Percentiles rank a stretch among this genome's conserved stretches.
phyloP scores from a whole-genome alignment of 2,113 vertebrate species.

The Cebidichthys violaceus region DNA sequence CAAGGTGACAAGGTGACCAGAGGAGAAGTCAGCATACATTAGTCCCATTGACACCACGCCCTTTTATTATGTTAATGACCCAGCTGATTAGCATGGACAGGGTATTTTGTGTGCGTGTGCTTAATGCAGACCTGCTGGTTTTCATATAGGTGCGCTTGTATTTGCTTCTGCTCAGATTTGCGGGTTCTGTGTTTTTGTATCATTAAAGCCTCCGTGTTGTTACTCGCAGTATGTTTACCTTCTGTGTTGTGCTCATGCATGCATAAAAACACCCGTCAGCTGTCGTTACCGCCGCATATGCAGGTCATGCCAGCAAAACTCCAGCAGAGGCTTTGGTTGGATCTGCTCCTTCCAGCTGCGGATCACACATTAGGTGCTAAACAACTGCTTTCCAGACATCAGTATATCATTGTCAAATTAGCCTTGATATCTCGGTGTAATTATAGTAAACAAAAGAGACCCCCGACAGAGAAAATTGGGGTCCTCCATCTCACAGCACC shows the following conservation, averaged over 20 bases:
- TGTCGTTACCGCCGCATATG: background rate
- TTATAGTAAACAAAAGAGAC: slow-evolving; percentile 40
- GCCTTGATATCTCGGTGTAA: slow-evolving; percentile 4
- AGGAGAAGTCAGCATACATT: slow-evolving; percentile 65
- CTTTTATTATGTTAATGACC: slow-evolving; percentile 74
- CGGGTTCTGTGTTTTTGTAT: background rate
- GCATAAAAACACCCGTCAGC: background rate
- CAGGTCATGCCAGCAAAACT: background rate
- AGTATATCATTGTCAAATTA: slow-evolving; percentile 43
- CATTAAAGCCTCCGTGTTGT: background rate
- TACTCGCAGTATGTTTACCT: background rate
- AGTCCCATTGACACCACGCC: slow-evolving; percentile 57
- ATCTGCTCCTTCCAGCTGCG: slow-evolving; percentile 1
- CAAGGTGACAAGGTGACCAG: slow-evolving; percentile 63
- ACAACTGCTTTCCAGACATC: background rate
- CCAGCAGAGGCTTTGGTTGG: background rate
- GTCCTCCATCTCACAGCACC: background rate
- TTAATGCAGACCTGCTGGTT: slow-evolving; percentile 33
- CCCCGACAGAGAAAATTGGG: slow-evolving; percentile 20
- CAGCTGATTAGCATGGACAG: slow-evolving; percentile 51
- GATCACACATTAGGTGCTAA: slow-evolving; percentile 4
- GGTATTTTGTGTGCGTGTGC: background rate
- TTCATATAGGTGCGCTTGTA: background rate
- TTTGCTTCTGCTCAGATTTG: background rate
- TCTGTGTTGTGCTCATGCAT: background rate